These are phyloP conservation scores for Drosophila novamexicana DNA, from an alignment of 1,140 invertebrate species.

Conservation along the genomic window DNA sequence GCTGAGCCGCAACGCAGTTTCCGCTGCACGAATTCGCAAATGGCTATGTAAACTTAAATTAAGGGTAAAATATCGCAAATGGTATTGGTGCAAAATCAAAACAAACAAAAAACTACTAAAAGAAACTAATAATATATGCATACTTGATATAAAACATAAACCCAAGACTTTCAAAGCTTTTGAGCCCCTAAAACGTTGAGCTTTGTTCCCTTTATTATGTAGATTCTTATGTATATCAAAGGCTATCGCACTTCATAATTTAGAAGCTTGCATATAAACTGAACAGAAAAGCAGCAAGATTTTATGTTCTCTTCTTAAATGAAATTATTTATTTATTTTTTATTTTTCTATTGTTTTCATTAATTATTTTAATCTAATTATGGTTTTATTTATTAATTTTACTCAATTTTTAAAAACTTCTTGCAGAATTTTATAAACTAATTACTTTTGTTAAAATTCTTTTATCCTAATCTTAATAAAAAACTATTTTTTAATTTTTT, in stretches of 20 bases:
- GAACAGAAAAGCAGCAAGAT: constrained; percentile 55
- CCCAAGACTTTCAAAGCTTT: not conserved
- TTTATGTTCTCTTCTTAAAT: not conserved
- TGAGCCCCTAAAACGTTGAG: constrained; percentile 2
- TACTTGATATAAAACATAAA: constrained; percentile 7
- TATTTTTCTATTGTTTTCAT: not conserved
- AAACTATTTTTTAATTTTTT: not conserved
- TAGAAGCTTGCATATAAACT: constrained; percentile 24
- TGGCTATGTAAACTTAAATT: constrained; percentile 81
- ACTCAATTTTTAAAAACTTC: not conserved
- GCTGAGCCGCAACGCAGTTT: constrained; percentile 55
- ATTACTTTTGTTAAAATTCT: not conserved
- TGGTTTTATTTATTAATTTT: not conserved
- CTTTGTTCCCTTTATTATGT: not conserved
- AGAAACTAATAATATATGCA: not conserved
- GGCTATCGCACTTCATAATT: not conserved
- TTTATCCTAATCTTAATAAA: no score
- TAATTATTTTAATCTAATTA: not conserved
- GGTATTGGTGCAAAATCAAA: constrained; percentile 80
- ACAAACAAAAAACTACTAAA: constrained; percentile 34
- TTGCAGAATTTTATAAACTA: not conserved
- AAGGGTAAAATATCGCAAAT: constrained; percentile 84
- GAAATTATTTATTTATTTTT: no score
- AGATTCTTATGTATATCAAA: not conserved
- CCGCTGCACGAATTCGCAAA: constrained; percentile 49